Conservation (phyloP, 1,140 invertebrate genomes). For the Dendroctonus ponderosae region DNA sequence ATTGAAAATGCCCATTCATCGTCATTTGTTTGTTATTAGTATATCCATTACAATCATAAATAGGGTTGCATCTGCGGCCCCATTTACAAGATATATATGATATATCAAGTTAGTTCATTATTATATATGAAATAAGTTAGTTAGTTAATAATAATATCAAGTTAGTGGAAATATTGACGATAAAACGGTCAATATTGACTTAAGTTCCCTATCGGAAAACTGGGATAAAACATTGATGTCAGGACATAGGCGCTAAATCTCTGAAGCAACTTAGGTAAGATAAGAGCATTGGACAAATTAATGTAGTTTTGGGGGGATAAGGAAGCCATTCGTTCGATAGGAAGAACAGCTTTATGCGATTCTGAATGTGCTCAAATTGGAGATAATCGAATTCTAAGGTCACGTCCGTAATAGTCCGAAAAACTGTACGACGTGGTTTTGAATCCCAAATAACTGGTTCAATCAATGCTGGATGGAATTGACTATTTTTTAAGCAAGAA, state of each 20-base stretch:
- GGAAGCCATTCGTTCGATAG: slow-evolving; percentile 7
- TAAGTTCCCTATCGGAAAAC: slow-evolving; percentile 94
- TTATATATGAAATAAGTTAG: too few species aligned
- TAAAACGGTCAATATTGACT: slow-evolving; percentile 91
- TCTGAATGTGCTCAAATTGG: neutral
- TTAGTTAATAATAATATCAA: too few species aligned
- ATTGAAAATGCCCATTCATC: too few species aligned
- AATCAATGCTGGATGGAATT: too few species aligned
- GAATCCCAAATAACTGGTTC: too few species aligned
- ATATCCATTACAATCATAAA: too few species aligned
- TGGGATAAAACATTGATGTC: slow-evolving; percentile 93
- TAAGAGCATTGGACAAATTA: slow-evolving; percentile 17
- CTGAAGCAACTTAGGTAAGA: slow-evolving; percentile 29
- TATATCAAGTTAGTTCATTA: too few species aligned
- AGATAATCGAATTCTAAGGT: slow-evolving; percentile 5
- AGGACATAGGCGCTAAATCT: slow-evolving; percentile 87
- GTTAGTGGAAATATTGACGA: slow-evolving; percentile 55
- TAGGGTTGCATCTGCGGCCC: too few species aligned
- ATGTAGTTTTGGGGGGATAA: slow-evolving; percentile 17
- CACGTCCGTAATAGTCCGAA: neutral
- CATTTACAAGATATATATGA: too few species aligned
- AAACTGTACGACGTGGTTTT: too few species aligned
- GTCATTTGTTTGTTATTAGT: too few species aligned
- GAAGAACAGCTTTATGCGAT: neutral
- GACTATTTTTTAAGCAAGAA: too few species aligned